Conservation (phyloP, 2,888 invertebrate genomes). For the Stenolophus ochropezus region DNA sequence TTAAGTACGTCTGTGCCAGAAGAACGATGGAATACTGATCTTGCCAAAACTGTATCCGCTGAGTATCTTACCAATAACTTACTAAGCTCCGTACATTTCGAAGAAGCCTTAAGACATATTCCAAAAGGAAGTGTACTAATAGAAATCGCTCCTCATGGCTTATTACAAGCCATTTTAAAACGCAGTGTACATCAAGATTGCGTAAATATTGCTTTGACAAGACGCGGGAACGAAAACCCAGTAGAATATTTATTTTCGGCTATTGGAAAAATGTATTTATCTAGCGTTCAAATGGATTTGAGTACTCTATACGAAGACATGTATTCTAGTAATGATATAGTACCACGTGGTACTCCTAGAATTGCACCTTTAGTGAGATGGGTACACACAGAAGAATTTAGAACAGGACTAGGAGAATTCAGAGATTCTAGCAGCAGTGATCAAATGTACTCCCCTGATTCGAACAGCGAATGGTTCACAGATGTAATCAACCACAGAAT, state of each 20-base stretch:
- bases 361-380: conserved; percentile 88
- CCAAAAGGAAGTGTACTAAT: conserved; percentile 89
- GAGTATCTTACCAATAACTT: conserved; percentile 83
- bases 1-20: conserved; percentile 80
- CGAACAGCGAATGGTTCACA: conserved; percentile 73
- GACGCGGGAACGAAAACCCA: conserved; percentile 81
- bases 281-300: conserved; percentile 86
- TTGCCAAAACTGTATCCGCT: conserved; percentile 77
- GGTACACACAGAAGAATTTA: conserved; percentile 91
- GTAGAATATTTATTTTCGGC: conserved; percentile 78
- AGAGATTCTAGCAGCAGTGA: conserved; percentile 69
- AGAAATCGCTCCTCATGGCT: conserved; percentile 93
- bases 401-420: conserved; percentile 70
- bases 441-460: conserved; percentile 72
- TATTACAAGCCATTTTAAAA: conserved; percentile 90
- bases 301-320: conserved; percentile 79
- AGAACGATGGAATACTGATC: conserved; percentile 75
- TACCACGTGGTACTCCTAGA: conserved; percentile 90
- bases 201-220: conserved; percentile 85
- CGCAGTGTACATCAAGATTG: conserved; percentile 83
- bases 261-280: conserved; percentile 84
- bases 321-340: conserved; percentile 84
- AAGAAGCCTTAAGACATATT: conserved; percentile 87
- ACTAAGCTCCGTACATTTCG: conserved; percentile 83
- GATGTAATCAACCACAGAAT: conserved; percentile 70